A percentile compares a stretch with the other conserved stretches of the same genome.
Conservation (phyloP, 2,888 invertebrate genomes). For the Alitta virens region DNA sequence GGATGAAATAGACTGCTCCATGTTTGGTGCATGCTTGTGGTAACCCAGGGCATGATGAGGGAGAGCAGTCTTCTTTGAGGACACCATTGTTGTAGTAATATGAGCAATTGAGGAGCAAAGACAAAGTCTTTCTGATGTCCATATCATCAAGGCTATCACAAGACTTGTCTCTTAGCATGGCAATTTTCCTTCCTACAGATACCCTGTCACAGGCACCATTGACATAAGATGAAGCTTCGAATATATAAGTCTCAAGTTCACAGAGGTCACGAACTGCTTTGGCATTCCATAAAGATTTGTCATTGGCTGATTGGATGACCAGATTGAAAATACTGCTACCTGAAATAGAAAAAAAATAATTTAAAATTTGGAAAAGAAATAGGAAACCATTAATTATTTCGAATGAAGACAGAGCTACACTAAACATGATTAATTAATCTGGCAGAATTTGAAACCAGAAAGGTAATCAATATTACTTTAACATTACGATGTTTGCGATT, state of each 20-base stretch:
- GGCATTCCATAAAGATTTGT: not conserved
- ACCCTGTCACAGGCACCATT: not conserved
- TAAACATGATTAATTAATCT: no score
- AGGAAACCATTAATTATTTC: no score
- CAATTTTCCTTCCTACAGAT: not conserved
- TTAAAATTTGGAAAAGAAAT: not conserved
- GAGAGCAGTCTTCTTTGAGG: not conserved
- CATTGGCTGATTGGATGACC: not conserved
- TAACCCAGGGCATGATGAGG: not conserved
- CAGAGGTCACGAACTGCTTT: not conserved
- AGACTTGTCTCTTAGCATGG: not conserved
- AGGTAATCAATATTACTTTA: no score
- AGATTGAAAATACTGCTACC: not conserved
- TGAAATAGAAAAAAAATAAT: not conserved
- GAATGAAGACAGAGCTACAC: no score
- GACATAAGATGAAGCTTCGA: not conserved
- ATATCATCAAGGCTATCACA: not conserved
- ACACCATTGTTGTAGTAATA: not conserved
- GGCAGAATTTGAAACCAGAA: no score
- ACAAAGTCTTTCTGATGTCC: not conserved
- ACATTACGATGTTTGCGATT: no score
- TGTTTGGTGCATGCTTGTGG: not conserved
- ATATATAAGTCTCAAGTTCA: not conserved
- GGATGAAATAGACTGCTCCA: not conserved
- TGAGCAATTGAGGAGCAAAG: not conserved